Evolutionary conservation across 2,888 invertebrate genomes (phyloP), one percentile per base, ranked within the genome.

Genomic region (Melitaea athalia): DNA sequence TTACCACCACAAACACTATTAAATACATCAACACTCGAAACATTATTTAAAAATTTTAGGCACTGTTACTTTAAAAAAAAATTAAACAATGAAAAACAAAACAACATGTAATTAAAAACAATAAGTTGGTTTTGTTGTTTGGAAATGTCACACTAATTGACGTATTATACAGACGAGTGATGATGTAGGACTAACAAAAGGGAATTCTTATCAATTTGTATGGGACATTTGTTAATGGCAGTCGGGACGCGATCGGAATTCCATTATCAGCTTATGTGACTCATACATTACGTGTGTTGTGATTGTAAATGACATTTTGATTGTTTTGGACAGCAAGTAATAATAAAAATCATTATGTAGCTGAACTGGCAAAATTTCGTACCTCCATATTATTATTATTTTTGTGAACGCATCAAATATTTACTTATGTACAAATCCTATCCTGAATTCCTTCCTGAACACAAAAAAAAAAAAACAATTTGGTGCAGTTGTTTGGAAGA

Each of bases 201-300:
- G 87, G 86, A 83, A 86, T 89, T 85, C 83, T 91, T 92, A 92
- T 91, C 91, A 88, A 84, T 87, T 85, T 79, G 90, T 90, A 89
- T 87, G 88, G 91, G 83, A 85, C 85, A 82, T 84, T 83, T 79
- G 87, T 84, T 88, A 88, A 87, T 89, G 79, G 77, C 75, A 73
- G 80, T 73, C 75, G 75, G 85, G 79, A 91, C 88, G 89, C 81
- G 77, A 74, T 75, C 78, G 79, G 91, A 84, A 91, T 92, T 81
- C 81, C 84, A 89, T 91, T 92, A 92, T 92, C 92, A 79, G 77
- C 77, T 77, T 77, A 82, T 85, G 85, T 77, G 72, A 77, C 38
- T 77, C 75, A 75, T 71, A 67, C 72, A 77, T 33, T 77, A 74
- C 75, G 70, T 66, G 65, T 79, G 83, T 87, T 87, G 68, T 70